phyloP scores from a whole-genome alignment of 2,113 vertebrate genomes.

The Leiothrix lutea region DNA sequence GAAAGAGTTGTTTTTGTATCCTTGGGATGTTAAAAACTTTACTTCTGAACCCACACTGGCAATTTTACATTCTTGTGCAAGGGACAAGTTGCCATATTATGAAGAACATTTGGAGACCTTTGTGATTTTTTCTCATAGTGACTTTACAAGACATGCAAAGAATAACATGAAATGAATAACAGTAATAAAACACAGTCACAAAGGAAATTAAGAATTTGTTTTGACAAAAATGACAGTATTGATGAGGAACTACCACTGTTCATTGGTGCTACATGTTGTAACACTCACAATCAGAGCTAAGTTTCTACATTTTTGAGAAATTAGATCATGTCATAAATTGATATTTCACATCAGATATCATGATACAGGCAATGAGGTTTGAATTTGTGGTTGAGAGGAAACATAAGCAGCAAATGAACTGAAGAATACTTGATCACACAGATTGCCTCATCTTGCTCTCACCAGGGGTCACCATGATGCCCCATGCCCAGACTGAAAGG shows the following conservation, averaged over 20 bases:
- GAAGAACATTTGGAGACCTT: neutral
- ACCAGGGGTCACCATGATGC: neutral
- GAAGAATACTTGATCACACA: neutral
- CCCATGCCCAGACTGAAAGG: neutral
- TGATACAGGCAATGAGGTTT: neutral
- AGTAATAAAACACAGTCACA: neutral
- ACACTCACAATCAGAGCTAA: neutral
- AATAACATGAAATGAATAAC: neutral
- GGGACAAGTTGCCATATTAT: neutral
- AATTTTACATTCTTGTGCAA: neutral
- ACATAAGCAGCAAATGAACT: neutral
- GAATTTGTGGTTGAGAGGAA: neutral
- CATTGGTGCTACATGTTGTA: neutral
- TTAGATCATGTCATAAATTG: fast-evolving
- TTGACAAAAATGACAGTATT: neutral
- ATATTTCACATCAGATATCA: neutral
- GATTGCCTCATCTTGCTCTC: neutral
- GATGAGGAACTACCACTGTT: neutral
- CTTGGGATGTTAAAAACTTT: neutral
- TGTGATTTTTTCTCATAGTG: neutral
- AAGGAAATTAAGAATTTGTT: neutral
- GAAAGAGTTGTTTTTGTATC: neutral
- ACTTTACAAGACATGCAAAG: neutral
- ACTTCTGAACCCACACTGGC: neutral
- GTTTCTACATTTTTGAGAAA: neutral